Base-by-base conservation (phyloP, 2,797 vertebrate species). In the Malacoraja senta region DNA sequence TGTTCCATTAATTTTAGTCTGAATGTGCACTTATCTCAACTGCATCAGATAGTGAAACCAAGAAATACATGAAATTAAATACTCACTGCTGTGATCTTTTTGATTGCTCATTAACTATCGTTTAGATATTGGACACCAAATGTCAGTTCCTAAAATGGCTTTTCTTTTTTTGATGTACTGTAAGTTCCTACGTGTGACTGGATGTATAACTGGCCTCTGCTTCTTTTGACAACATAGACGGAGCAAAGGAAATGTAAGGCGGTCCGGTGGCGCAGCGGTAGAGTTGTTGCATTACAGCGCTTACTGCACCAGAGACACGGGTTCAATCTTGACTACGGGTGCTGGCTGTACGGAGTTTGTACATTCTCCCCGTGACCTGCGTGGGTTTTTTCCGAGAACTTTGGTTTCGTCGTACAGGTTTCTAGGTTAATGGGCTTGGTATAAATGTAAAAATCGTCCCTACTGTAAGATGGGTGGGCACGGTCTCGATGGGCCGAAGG, bases 21-120 rank as follows among this genome's bases (percentile, higher is more conserved):
- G 71, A 92, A 92, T 71, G 74, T 74, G 35, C 21, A 92, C 74
- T 92, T 76, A 12, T 92, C 71, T 92, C 68, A 92, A 92, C 15
- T 92, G 26, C 26, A 58, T 12, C 4, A 2, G 90, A 92, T 13
- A 92, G 68, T 53, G 90, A 91, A 91, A 74, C 68, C 0, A 0
- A 13, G 35, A 24, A 92, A 74, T 53, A 29, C 58, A 19, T 76
- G 65, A 92, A 92, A 76, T 53, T 92, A 92, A 76, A 92, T 53
- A 53, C 72, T 44, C 1, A n/a, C 8, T 44, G 71, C 71, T 72
- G 24, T 53, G 90, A 76, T 92, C 38, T 44, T 71, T n/a, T 92
- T 74, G 44, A 53, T 76, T 74, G 35, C 71, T 92, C 38, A 38
- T 53, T 92, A 92, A 17, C 68, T n/a, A 53, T 53, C 10, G 38